phyloP scores from a whole-genome alignment of 2,113 vertebrate genomes.

The Plecotus auritus region DNA sequence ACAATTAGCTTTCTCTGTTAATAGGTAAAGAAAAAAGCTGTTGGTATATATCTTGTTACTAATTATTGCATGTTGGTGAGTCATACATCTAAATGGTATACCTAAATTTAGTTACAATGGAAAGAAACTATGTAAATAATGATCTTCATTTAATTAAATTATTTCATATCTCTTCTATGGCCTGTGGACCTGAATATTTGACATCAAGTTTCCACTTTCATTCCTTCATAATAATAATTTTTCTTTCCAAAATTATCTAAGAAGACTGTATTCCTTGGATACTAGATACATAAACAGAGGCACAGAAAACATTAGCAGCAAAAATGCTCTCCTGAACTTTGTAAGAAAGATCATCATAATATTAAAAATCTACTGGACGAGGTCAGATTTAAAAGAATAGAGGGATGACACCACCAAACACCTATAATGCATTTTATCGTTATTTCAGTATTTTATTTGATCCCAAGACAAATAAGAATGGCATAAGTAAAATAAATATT shows the following conservation, averaged over 20 bases:
- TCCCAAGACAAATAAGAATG: not conserved
- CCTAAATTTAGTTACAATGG: not conserved
- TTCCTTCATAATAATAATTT: not conserved
- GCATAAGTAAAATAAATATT: not conserved
- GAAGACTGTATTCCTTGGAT: not conserved
- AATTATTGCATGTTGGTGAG: not conserved
- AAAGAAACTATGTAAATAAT: not conserved
- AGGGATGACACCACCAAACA: not conserved
- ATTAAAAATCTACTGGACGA: not conserved
- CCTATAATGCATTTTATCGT: not conserved
- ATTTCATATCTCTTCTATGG: not conserved
- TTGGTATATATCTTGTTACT: not conserved
- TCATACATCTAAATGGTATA: not conserved
- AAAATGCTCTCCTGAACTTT: not conserved
- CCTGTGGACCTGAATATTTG: not conserved
- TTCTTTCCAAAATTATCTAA: not conserved
- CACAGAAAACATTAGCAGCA: not conserved
- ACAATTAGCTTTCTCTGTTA: not conserved
- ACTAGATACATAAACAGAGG: not conserved
- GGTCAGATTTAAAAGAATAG: not conserved
- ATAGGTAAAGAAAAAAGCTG: not conserved
- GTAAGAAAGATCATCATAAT: not conserved
- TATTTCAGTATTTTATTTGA: not conserved
- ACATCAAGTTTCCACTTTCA: not conserved
- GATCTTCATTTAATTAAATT: not conserved